phyloP scores from a whole-genome alignment of 1,140 invertebrate species.

The Pogonomyrmex barbatus region DNA sequence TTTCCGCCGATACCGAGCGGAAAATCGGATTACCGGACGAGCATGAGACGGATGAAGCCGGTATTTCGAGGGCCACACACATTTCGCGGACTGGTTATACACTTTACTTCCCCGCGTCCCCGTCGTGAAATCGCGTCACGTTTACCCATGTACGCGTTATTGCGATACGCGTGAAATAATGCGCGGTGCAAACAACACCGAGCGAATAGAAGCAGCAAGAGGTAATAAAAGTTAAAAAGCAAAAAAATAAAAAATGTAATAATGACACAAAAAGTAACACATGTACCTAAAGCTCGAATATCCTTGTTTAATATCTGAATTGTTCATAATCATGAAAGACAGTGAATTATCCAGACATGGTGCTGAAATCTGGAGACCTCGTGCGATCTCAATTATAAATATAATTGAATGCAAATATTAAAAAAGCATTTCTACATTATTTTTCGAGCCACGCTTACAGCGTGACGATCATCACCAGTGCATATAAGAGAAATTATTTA shows the following conservation, averaged over 20 bases:
- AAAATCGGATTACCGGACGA: slow-evolving; percentile 62
- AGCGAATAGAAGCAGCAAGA: neutral
- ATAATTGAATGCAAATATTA: neutral
- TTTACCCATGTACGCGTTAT: neutral
- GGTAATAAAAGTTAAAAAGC: neutral
- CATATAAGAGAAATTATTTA: slow-evolving; percentile 6
- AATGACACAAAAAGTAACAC: neutral
- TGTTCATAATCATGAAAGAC: neutral
- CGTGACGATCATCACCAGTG: neutral
- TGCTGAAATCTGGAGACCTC: neutral
- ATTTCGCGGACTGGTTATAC: slow-evolving; percentile 45
- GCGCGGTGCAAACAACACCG: neutral
- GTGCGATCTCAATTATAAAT: neutral
- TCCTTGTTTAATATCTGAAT: neutral
- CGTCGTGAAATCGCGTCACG: slow-evolving; percentile 46
- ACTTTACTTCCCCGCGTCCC: slow-evolving; percentile 1
- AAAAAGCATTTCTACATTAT: neutral
- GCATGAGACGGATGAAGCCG: slow-evolving; percentile 42
- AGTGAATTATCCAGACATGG: neutral
- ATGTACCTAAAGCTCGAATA: neutral
- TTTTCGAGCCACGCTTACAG: neutral
- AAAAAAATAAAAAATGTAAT: neutral
- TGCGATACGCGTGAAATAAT: slow-evolving; percentile 14
- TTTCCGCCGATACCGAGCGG: slow-evolving; percentile 57
- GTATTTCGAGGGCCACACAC: slow-evolving; percentile 26